Evolutionary conservation across 2,797 vertebrate genomes (phyloP).

Genomic region (Eupleurogrammus muticus): DNA sequence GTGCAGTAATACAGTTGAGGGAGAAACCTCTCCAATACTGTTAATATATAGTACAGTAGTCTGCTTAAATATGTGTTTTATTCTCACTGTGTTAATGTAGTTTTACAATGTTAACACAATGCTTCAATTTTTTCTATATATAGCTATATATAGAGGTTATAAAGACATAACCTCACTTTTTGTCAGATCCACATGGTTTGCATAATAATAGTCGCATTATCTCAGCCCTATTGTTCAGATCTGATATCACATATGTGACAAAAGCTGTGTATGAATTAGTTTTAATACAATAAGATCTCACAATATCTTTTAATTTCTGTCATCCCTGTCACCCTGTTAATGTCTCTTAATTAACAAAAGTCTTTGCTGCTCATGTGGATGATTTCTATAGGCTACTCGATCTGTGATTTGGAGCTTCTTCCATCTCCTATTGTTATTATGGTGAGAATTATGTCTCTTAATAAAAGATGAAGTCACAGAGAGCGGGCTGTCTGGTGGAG

Average conservation of each 20-base stretch:
- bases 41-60: background rate
- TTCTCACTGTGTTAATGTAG: too few relatives aligned
- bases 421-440: constrained; percentile 10
- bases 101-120: background rate
- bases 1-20: background rate
- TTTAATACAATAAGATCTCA: background rate
- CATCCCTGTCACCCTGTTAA: too few relatives aligned
- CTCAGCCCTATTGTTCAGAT: background rate
- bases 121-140: background rate
- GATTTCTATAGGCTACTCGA: constrained; percentile 1
- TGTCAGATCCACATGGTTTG: background rate
- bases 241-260: background rate
- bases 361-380: background rate
- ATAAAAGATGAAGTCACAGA: too few relatives aligned
- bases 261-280: background rate
- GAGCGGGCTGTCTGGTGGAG: too few relatives aligned
- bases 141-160: background rate
- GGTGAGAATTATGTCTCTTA: too few relatives aligned
- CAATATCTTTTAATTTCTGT: background rate
- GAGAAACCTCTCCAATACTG: background rate
- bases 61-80: background rate
- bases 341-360: background rate
- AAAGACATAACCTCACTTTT: too few relatives aligned
- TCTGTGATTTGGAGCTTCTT: constrained; percentile 15
- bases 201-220: background rate